Evolutionary conservation across 1,140 invertebrate species (phyloP), one percentile per base, ranked within the genome.

Genomic region (Centruroides vittatus): DNA sequence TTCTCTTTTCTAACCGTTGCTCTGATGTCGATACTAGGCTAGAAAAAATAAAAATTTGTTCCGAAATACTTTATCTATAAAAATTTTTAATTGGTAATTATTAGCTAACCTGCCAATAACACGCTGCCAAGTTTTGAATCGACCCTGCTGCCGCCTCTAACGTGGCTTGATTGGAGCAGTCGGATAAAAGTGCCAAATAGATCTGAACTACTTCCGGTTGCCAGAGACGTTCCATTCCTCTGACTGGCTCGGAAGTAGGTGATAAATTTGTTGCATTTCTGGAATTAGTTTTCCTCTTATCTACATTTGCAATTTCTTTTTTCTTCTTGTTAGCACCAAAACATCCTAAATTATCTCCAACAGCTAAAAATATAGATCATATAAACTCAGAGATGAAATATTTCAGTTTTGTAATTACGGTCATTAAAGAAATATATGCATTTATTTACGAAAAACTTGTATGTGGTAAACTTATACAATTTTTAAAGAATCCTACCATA

Each of bases 1-100:
- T 98, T 98, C 70, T 96, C 92, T 74, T 96, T 95, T 41, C 95
- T 78, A 8, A 98, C 93, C 53, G 92, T 88, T 0, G 90, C 90
- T 35, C 94, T 80, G 51, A 80, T 75, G 53, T 77, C 72, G 9
- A 73, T 67, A n/a, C 73, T 71, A 23, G 73, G 74, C 72, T 51
- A 11, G 6, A 51, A 34, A 41, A 41, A 8, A 8, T 3, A 41
- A 41, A 6, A 6, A 41, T 41, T 6, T 6, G 8, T 41, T 41
- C 5, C 3, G 3, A 41, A 41, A 41, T 41, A 41, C 5, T 41
- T 41, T 41, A 41, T 2, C 8, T 41, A 6, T 41, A 41, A 41
- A 41, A 41, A 41, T 3, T 6, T 41, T 2, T 3, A 41, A 41
- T 41, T 5, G 8, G 8, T 8, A 34, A n/a, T 11, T 34, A 11